Percentiles rank a stretch among this genome's conserved stretches.
phyloP scores from a whole-genome alignment of 2,797 vertebrate species.

The Enteromius thamalakanensis region DNA sequence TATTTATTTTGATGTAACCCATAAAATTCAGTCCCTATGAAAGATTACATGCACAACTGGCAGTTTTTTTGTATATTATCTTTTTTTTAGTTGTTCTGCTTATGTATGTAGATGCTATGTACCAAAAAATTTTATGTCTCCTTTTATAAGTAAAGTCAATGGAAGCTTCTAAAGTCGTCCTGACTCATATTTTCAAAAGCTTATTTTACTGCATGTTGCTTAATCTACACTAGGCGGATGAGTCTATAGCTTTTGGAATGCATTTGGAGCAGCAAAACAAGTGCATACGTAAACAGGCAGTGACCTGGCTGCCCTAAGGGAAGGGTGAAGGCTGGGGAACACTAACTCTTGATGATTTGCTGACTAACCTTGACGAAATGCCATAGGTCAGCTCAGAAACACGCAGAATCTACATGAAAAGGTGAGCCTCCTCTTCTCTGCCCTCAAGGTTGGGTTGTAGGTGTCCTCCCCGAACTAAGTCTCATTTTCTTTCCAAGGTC shows the following conservation, averaged over 20 bases:
- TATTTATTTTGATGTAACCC: conserved; percentile 89
- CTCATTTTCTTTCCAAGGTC: neutral
- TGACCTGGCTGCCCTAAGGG: conserved; percentile 61
- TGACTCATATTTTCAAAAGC: conserved; percentile 41
- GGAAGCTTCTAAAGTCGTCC: conserved; percentile 54
- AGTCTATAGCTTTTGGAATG: conserved; percentile 21
- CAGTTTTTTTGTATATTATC: conserved; percentile 71
- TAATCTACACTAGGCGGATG: conserved; percentile 8
- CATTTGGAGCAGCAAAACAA: conserved; percentile 26
- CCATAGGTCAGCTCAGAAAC: conserved; percentile 55
- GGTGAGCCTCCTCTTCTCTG: neutral
- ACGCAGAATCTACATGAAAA: conserved; percentile 37
- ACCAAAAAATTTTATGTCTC: conserved; percentile 71
- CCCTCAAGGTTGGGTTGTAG: neutral
- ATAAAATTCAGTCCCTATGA: conserved; percentile 72
- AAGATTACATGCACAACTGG: conserved; percentile 69
- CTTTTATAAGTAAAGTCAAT: conserved; percentile 63
- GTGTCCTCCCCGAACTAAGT: neutral
- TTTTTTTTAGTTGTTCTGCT: conserved; percentile 76
- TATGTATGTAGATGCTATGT: conserved; percentile 80
- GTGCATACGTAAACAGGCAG: conserved; percentile 39
- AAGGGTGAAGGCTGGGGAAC: conserved; percentile 48
- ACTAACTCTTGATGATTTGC: conserved; percentile 50
- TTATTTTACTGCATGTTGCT: neutral
- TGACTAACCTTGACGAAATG: conserved; percentile 52